These are phyloP conservation scores for Chymomyza amoena DNA, from an alignment of 2,888 invertebrate genomes.

Conservation along the genomic window DNA sequence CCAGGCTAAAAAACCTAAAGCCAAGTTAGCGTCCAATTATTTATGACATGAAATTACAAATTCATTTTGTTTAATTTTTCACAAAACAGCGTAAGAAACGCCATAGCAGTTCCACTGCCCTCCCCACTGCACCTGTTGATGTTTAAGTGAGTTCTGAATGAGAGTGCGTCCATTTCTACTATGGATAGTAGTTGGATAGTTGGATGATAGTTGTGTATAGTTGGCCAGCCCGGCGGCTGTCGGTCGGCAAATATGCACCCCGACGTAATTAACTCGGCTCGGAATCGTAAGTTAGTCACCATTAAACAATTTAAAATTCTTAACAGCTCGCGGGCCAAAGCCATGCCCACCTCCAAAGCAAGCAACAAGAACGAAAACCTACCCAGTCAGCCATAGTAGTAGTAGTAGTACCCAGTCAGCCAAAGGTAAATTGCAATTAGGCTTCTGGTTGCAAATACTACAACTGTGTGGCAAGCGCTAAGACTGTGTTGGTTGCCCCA, in stretches of 20 bases:
- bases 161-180: constrained; percentile 6
- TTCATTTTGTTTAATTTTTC: constrained; percentile 78
- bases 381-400: constrained; percentile 1
- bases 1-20: constrained; percentile 9
- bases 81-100: constrained; percentile 47
- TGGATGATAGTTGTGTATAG: too few relatives aligned
- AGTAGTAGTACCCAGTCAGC: constrained; percentile 9
- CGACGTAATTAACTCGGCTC: constrained; percentile 73
- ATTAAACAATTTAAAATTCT: constrained; percentile 74
- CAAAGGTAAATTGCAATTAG: constrained; percentile 77
- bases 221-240: neutral
- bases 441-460: constrained; percentile 75
- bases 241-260: constrained; percentile 72
- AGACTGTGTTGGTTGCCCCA: constrained; percentile 33
- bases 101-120: neutral
- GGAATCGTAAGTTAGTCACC: constrained; percentile 74
- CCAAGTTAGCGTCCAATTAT: constrained; percentile 76
- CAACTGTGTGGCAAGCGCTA: constrained; percentile 18
- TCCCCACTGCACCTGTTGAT: constrained; percentile 56
- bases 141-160: neutral
- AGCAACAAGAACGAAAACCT: constrained; percentile 12
- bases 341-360: neutral
- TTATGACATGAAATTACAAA: constrained; percentile 78
- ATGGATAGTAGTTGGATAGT: neutral
- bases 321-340: constrained; percentile 53